Conservation (phyloP, 92 coral and sea anemone species). For the Paramuricea clavata region DNA sequence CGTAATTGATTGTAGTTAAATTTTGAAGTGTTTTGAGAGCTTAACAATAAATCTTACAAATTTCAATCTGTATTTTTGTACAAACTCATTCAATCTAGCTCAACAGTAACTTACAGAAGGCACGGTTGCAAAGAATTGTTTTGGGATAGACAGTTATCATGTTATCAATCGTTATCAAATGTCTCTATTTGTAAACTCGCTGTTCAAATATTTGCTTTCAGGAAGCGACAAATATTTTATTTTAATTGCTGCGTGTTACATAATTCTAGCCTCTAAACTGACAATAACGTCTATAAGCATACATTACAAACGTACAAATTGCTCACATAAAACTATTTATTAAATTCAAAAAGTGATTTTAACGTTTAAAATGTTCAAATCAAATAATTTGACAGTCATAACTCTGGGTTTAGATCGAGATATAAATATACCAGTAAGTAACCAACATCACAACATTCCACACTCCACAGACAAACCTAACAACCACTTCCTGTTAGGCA, state of each 20-base stretch:
- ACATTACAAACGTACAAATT: background rate
- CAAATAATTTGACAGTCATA: no score
- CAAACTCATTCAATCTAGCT: background rate
- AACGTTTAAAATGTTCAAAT: no score
- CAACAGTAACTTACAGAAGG: background rate
- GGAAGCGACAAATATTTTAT: constrained; percentile 9
- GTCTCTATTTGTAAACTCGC: background rate
- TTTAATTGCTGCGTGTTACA: background rate
- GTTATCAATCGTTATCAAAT: background rate
- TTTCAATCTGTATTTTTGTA: no score
- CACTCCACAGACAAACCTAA: no score
- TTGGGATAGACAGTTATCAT: background rate
- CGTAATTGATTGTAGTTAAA: background rate
- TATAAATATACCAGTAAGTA: no score
- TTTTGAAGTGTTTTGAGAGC: background rate
- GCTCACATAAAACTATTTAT: no score
- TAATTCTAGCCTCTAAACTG: background rate
- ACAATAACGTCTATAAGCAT: no score
- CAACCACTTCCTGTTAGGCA: no score
- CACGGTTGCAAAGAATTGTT: background rate
- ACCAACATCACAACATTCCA: no score
- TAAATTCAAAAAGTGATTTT: no score
- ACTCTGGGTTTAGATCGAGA: no score
- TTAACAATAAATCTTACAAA: no score
- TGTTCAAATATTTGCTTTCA: constrained; percentile 5